Conservation (phyloP, 2,113 vertebrate species). For the Laticauda colubrina region DNA sequence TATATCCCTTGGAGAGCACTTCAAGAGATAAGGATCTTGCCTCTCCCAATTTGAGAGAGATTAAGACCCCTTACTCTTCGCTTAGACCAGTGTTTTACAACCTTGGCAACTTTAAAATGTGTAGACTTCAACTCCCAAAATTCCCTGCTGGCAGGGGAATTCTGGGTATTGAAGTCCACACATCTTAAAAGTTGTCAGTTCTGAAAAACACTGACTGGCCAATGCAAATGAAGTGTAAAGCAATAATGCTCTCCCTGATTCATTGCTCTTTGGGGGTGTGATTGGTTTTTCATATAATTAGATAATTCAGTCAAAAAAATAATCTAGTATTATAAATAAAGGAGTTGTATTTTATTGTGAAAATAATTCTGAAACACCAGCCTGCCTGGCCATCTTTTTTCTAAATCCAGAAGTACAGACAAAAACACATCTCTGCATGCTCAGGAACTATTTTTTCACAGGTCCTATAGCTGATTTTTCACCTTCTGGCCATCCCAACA, state of each 20-base stretch:
- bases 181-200: not conserved
- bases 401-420: not conserved
- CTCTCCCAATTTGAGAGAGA: not conserved
- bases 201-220: not conserved
- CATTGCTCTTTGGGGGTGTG: not conserved
- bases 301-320: not conserved
- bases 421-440: not conserved
- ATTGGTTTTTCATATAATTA: not conserved
- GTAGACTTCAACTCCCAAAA: not conserved
- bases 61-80: not conserved
- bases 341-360: not conserved
- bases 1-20: not conserved
- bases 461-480: not conserved
- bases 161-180: not conserved
- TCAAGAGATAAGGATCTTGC: not conserved
- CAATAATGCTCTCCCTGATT: not conserved
- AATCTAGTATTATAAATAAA: not conserved
- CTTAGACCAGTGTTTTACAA: not conserved
- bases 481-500: not conserved
- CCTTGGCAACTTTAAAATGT: not conserved
- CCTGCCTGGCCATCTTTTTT: not conserved
- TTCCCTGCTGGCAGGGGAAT: not conserved
- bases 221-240: not conserved
- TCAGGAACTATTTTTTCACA: not conserved
- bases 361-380: not conserved